Conservation (phyloP, 2,888 invertebrate species). For the Lordiphosa fenestrarum region DNA sequence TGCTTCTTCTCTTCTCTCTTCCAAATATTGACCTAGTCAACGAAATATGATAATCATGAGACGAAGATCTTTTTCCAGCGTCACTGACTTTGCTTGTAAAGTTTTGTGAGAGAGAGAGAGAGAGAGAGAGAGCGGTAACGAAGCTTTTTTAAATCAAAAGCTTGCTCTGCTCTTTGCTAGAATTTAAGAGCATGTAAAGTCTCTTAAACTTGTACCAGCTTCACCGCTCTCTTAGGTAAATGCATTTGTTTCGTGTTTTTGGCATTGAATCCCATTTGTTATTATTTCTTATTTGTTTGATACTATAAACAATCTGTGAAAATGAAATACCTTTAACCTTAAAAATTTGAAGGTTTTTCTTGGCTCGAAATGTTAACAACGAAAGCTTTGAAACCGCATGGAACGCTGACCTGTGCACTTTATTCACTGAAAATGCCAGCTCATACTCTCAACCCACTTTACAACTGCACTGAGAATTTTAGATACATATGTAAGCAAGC, state of each 20-base stretch:
- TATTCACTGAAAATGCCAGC: too few relatives aligned
- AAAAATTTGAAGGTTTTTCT: constrained; percentile 37
- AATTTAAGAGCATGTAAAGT: constrained; percentile 22
- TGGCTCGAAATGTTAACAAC: too few relatives aligned
- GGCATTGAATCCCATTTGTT: constrained; percentile 25
- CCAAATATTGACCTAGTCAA: constrained; percentile 67
- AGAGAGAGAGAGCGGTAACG: constrained; percentile 1
- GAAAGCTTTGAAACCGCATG: too few relatives aligned
- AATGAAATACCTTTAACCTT: constrained; percentile 35
- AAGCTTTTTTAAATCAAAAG: constrained; percentile 21
- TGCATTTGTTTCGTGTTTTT: constrained; percentile 16
- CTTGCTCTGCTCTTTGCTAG: constrained; percentile 29
- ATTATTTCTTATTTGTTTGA: constrained; percentile 24
- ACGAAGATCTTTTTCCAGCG: constrained; percentile 15
- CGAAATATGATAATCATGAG: constrained; percentile 46
- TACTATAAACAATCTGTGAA: constrained; percentile 17
- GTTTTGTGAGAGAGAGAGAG: neutral
- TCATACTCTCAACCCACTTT: too few relatives aligned
- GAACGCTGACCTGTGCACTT: too few relatives aligned
- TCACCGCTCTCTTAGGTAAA: constrained; percentile 1
- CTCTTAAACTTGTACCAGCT: constrained; percentile 8
- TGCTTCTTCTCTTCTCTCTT: neutral
- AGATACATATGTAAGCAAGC: too few relatives aligned
- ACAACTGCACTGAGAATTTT: too few relatives aligned
- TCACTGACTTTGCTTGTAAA: constrained; percentile 9